Evolutionary conservation across 2,888 invertebrate genomes (phyloP), one percentile per base, ranked within the genome.

Genomic region (Melieria crassipennis): DNA sequence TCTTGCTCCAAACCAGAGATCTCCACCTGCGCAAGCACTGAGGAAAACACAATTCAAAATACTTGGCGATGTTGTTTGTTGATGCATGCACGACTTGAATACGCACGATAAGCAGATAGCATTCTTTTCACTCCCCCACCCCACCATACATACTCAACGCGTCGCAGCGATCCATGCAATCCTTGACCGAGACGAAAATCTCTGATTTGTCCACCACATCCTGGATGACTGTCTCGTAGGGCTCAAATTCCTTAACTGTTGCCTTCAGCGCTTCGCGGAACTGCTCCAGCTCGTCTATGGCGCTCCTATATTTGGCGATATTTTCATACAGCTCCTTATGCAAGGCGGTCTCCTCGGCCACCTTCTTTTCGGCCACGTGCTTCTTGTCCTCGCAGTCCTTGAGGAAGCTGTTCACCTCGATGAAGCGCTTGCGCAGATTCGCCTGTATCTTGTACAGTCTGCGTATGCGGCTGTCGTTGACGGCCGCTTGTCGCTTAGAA

Each of bases 1-100:
- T 76, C 71, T 43, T 78, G 77, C 71, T 85, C 82, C 58, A 85
- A 73, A 42, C 81, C 78, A 0, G 77, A 78, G 48, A 87, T 85
- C 75, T 87, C 86, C 6, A 82, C 82, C 65, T 87, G 86, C 2
- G 87, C 84, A 1, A 86, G 77, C 86, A 87, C 87, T 87, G 13
- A 56, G 55, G 56, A 56, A 65, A 65, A 45, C 55, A 10, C 10
- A n/a, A 6, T 9, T 56, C 56, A 56, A 56, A 56, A 56, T 13
- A n/a, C 7, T 4, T 13, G 16, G 16, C 56, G 6, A 11, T 56
- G 7, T n/a, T 42, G 9, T 4, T 10, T 42, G 5, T 57, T 30
- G 57, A 16, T 16, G 16, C 16, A 16, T 30, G 30, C 30, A 30
- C 30, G 30, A 30, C 30, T 30, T 30, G 30, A 30, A 30, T 30